These are phyloP conservation scores for Goniozus legneri DNA, from an alignment of 1,140 invertebrate species.

Conservation along the genomic window DNA sequence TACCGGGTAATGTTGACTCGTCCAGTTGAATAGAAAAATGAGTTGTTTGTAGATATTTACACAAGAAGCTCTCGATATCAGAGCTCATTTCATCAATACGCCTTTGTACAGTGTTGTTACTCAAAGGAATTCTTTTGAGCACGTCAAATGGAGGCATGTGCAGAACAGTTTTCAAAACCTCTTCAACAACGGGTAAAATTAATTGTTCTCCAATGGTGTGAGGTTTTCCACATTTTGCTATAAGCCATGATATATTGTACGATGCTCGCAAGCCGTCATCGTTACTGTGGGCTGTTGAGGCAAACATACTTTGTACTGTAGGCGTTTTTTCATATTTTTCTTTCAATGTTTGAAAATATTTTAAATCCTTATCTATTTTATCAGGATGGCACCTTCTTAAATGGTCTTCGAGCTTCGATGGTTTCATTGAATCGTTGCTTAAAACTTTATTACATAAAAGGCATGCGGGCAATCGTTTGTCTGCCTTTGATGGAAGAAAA, in stretches of 20 bases:
- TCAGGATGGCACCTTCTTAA: constrained; percentile 24
- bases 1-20: constrained; percentile 44
- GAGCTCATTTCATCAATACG: constrained; percentile 43
- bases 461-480: not conserved
- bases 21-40: constrained; percentile 41
- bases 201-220: constrained; percentile 39
- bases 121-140: constrained; percentile 37
- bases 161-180: constrained; percentile 34
- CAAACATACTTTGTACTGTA: too few relatives aligned
- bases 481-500: too few relatives aligned
- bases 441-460: constrained; percentile 22
- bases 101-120: too few relatives aligned
- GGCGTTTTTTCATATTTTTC: too few relatives aligned
- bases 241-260: constrained; percentile 43
- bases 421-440: constrained; percentile 27
- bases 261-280: constrained; percentile 36
- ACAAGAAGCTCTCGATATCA: constrained; percentile 41
- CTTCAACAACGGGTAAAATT: constrained; percentile 41
- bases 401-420: constrained; percentile 21
- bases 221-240: constrained; percentile 41
- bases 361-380: constrained; percentile 26
- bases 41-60: constrained; percentile 33
- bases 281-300: not conserved
- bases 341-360: too few relatives aligned
- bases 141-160: constrained; percentile 38